A percentile compares a stretch with the other conserved stretches of the same genome.
phyloP scores from a whole-genome alignment of 2,888 invertebrate species.

The Agrilus mali region DNA sequence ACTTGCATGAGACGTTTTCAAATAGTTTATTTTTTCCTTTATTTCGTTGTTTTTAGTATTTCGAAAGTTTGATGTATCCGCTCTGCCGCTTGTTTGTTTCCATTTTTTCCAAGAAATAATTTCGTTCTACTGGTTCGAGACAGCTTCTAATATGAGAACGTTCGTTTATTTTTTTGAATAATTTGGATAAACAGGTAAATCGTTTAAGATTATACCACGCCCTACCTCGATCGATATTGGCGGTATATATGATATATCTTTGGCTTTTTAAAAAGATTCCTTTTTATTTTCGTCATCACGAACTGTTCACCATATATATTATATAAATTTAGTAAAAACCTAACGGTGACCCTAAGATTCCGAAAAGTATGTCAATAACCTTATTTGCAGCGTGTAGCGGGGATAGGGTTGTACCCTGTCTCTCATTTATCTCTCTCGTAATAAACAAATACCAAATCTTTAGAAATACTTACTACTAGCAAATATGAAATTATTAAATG shows the following conservation, averaged over 20 bases:
- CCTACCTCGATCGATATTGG: constrained; percentile 27
- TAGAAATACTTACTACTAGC: no score
- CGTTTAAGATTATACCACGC: constrained; percentile 26
- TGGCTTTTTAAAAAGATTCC: constrained; percentile 18
- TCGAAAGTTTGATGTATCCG: background rate
- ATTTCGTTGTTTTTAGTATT: background rate
- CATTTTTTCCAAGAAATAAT: background rate
- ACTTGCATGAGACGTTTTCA: background rate
- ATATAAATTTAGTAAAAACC: no score
- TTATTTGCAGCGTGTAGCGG: no score
- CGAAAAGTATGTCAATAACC: no score
- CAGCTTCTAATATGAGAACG: no score
- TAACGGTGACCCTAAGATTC: no score
- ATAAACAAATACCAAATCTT: no score
- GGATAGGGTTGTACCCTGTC: no score
- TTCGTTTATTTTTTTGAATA: constrained; percentile 15
- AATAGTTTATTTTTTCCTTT: background rate
- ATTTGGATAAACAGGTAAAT: constrained; percentile 23
- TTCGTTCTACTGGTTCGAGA: background rate
- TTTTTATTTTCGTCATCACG: no score
- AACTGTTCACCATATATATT: no score
- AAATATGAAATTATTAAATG: no score
- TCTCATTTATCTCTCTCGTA: no score
- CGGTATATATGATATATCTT: constrained; percentile 26
- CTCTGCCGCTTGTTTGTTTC: background rate